Base-by-base conservation (phyloP, 2,888 invertebrate species). In the Leucoptera coffeella region DNA sequence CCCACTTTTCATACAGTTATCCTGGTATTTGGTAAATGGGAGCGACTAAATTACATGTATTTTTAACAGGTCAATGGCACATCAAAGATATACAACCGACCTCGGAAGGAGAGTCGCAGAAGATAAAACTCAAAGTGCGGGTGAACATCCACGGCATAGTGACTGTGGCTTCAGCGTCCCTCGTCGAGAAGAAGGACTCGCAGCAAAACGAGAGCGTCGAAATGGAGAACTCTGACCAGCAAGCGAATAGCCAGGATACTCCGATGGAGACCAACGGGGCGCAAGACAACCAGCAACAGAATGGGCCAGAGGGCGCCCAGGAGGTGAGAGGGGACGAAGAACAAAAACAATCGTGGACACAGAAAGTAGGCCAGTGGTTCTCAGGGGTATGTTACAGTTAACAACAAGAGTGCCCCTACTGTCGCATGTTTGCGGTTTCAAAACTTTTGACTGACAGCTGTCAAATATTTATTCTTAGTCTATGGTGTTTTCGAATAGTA, bases 101-200 rank as follows among this genome's bases (percentile, higher is more conserved):
- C 14, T 59, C 85, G 1, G 89, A 89, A 34, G 94, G 94, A 15
- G 92, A 92, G 44, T 80, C 85, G n/a, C 86, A 91, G 35, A 96
- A 94, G 59, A 85, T 97, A 2, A 96, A 96, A 64, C 85, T 99
- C 4, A 97, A 96, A 72, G 91, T 93, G 4, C 79, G 95, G 40
- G 77, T 99, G 28, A 95, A 96, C 69, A 75, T 88, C 26, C 87
- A 99, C 54, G 97, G 99, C 26, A 83, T 96, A 32, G 83, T 99
- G 47, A 78, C 81, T 8, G 81, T 97, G 13, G 81, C 85, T 8
- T 86, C 86, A 28, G 97, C 97, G 4, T 82, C 87, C 0, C 65
- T 92, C 29, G 77, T 85, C 21, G 87, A 89, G 45, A 85, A 85
- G 45, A 82, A 81, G 43, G 79, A 74, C 32, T 64, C 73, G 20